These are phyloP conservation scores for Lasioglossum morio DNA, from an alignment of 2,888 invertebrate genomes.

Conservation along the genomic window DNA sequence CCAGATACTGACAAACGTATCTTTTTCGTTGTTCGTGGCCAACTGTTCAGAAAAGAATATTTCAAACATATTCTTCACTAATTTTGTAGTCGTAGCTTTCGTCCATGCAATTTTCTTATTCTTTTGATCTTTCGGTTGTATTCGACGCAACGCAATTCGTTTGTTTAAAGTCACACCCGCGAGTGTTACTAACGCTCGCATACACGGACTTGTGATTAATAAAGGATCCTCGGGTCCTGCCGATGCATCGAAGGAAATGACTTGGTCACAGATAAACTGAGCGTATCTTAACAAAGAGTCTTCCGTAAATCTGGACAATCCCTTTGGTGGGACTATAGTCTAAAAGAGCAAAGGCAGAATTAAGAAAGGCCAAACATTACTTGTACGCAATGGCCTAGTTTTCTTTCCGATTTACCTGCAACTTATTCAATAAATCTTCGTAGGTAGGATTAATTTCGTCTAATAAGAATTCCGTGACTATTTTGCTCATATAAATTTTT, in stretches of 20 bases:
- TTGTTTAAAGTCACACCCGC: constrained; percentile 91
- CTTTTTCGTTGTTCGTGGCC: constrained; percentile 87
- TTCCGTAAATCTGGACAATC: constrained; percentile 87
- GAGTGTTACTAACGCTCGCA: constrained; percentile 90
- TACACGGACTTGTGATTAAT: constrained; percentile 90
- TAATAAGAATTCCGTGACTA: constrained; percentile 91
- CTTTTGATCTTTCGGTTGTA: constrained; percentile 86
- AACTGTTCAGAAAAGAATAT: constrained; percentile 91
- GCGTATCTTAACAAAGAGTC: constrained; percentile 91
- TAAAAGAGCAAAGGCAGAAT: constrained; percentile 65
- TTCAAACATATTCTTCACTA: constrained; percentile 92
- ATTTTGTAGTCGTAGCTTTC: constrained; percentile 92
- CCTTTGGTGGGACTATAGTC: constrained; percentile 86
- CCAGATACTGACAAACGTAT: constrained; percentile 74
- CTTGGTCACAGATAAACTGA: constrained; percentile 93
- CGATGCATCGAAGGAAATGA: constrained; percentile 86
- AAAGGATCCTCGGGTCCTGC: constrained; percentile 87
- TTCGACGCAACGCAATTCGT: constrained; percentile 85
- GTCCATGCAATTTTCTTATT: constrained; percentile 87
- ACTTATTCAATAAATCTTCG: constrained; percentile 90
- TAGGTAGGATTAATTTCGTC: constrained; percentile 89
- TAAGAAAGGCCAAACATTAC: not conserved
- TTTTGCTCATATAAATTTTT: constrained; percentile 92
- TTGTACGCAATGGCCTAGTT: not conserved
- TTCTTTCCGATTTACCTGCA: constrained; percentile 84